Percentiles rank a stretch among this genome's conserved stretches.
These are phyloP conservation scores for Atta colombica DNA, from an alignment of 1,140 invertebrate species.

Conservation along the genomic window DNA sequence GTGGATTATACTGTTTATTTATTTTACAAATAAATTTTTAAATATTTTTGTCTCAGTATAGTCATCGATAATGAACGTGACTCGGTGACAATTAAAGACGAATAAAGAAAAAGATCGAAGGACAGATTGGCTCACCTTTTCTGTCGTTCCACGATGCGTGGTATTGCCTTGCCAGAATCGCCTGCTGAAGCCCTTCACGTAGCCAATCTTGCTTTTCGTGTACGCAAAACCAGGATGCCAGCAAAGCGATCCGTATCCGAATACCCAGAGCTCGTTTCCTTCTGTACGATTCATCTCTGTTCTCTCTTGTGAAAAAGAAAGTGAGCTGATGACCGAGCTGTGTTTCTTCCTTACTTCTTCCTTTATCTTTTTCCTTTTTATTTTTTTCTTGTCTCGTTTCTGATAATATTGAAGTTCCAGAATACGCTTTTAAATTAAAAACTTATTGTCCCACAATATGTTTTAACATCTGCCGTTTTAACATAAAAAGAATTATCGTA, in stretches of 20 bases:
- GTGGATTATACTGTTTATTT: too few relatives aligned
- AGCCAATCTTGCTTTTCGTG: conserved; percentile 90
- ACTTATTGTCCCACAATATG: neutral
- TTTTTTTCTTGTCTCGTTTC: neutral
- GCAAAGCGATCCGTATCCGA: conserved; percentile 95
- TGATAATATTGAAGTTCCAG: neutral
- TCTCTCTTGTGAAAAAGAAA: neutral
- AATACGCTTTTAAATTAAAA: neutral
- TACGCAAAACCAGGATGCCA: conserved; percentile 95
- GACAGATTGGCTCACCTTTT: conserved; percentile 89
- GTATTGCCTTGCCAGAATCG: conserved; percentile 96
- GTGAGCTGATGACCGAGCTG: neutral
- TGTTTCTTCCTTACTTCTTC: neutral
- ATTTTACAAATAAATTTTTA: too few relatives aligned
- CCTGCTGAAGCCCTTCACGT: conserved; percentile 91
- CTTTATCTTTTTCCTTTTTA: neutral
- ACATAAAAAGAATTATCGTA: neutral
- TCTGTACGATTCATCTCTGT: conserved; percentile 28
- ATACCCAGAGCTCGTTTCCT: conserved; percentile 89
- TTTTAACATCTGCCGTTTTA: neutral
- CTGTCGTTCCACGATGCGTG: conserved; percentile 91
- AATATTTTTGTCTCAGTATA: too few relatives aligned
- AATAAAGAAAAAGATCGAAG: neutral
- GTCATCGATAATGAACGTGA: neutral
- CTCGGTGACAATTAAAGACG: neutral